Percentiles rank a stretch among this genome's conserved stretches.
Evolutionary conservation across 1,140 invertebrate genomes (phyloP).

Genomic region (Drosophila kanapiae): DNA sequence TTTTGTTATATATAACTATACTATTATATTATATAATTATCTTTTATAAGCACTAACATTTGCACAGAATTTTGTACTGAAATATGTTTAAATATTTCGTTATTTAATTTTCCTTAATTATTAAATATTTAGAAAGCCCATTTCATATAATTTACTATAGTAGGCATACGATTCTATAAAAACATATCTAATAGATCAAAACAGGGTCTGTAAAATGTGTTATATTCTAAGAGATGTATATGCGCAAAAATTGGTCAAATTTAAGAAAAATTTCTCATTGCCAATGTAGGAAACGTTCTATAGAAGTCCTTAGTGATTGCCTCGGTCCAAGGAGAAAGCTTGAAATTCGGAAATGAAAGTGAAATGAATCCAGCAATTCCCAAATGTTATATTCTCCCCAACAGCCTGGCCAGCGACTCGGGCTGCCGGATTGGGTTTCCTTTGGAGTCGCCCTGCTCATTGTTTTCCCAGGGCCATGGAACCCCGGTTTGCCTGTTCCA

Average conservation of each 20-base stretch:
- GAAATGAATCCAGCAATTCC: constrained; percentile 68
- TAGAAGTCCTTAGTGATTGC: neutral
- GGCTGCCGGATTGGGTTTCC: constrained; percentile 46
- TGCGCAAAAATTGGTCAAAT: neutral
- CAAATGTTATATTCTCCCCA: constrained; percentile 64
- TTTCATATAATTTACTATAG: no score
- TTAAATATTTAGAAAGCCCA: no score
- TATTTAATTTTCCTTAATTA: no score
- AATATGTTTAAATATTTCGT: neutral
- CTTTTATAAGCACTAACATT: neutral
- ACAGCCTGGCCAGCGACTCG: neutral
- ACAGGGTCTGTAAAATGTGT: neutral
- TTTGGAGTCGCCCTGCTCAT: constrained; percentile 26
- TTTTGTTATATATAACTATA: no score
- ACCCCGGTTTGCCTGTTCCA: neutral
- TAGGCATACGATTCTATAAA: neutral
- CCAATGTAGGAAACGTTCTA: neutral
- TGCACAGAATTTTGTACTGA: no score
- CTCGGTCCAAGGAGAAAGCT: constrained; percentile 13
- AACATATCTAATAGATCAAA: neutral
- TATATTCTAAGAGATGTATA: no score
- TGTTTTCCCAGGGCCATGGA: constrained; percentile 46
- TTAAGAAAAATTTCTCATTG: neutral
- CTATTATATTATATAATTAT: no score
- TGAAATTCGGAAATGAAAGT: constrained; percentile 69